phyloP scores from a whole-genome alignment of 2,113 vertebrate genomes.

The Hyaena hyaena region DNA sequence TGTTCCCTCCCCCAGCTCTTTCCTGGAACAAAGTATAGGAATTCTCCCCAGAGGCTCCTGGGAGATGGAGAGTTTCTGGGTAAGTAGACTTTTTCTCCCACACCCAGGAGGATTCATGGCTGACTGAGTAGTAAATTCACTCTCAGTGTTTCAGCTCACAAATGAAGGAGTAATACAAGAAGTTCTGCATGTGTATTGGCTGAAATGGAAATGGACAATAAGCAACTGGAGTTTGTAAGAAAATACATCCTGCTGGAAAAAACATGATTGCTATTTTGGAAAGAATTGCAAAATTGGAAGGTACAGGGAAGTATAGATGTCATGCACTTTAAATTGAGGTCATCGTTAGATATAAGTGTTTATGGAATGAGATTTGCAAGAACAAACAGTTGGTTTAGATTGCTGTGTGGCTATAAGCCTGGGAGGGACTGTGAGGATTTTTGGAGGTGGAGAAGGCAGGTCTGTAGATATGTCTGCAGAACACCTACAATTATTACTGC shows the following conservation, averaged over 20 bases:
- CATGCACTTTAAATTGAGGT: constrained; percentile 49
- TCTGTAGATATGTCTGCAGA: background rate
- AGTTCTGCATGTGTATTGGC: background rate
- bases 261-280: constrained; percentile 55
- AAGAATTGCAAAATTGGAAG: constrained; percentile 38
- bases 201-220: constrained; percentile 21
- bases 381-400: constrained; percentile 43
- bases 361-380: constrained; percentile 63
- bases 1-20: background rate
- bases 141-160: constrained; percentile 48
- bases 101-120: constrained; percentile 17
- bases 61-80: constrained; percentile 45
- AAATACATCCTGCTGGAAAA: constrained; percentile 51
- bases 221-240: constrained; percentile 34
- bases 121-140: constrained; percentile 65
- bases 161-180: constrained; percentile 58
- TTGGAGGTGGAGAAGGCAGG: too few species aligned
- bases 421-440: background rate
- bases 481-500: background rate
- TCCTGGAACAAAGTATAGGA: constrained; percentile 51
- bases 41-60: constrained; percentile 31
- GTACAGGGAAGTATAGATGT: background rate
- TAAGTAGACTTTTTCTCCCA: constrained; percentile 19
- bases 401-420: background rate
- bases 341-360: constrained; percentile 18